Evolutionary conservation across 2,113 vertebrate species (phyloP).

Genomic region (Carassius auratus): DNA sequence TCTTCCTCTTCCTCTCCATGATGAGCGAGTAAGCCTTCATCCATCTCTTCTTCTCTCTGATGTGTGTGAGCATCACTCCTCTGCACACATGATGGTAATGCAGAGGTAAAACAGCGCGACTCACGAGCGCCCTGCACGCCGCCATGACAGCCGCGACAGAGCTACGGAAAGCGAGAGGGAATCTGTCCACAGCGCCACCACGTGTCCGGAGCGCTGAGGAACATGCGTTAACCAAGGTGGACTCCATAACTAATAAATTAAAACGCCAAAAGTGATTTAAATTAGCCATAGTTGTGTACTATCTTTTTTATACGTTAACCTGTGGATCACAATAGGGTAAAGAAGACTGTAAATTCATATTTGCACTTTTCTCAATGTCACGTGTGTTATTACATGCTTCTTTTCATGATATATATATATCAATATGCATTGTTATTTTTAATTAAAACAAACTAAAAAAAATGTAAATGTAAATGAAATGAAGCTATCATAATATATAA

Average conservation of each 20-base stretch:
- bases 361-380: neutral
- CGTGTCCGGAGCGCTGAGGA: neutral
- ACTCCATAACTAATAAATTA: neutral
- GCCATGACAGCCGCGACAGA: conserved; percentile 76
- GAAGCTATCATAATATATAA: no score
- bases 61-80: conserved; percentile 64
- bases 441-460: no score
- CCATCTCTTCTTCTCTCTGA: conserved; percentile 81
- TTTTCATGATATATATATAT: no score
- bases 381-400: neutral
- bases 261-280: neutral
- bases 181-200: conserved; percentile 28
- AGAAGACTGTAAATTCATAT: no score
- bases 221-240: neutral
- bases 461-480: no score
- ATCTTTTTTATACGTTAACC: no score
- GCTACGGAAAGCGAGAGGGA: neutral
- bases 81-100: conserved; percentile 59
- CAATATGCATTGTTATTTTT: no score
- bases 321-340: no score
- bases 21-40: conserved; percentile 76
- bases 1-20: conserved; percentile 79
- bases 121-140: conserved; percentile 61
- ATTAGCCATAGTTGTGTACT: no score
- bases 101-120: conserved; percentile 58